phyloP scores from a whole-genome alignment of 2,888 invertebrate species.

The Platycnemis pennipes region DNA sequence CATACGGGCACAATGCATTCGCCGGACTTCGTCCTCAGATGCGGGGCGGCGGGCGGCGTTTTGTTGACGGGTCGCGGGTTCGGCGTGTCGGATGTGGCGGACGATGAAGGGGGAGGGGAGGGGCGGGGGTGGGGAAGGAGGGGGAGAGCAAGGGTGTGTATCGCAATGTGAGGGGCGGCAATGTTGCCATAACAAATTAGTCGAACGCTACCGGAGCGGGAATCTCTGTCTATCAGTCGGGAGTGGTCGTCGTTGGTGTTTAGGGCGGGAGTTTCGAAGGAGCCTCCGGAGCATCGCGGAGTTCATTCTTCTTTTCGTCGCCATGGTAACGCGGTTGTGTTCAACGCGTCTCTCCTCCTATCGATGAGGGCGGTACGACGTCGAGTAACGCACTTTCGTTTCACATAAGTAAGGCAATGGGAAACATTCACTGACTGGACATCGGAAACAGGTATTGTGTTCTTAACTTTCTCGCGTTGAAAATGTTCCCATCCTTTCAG shows the following conservation, averaged over 20 bases:
- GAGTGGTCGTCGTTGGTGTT: background rate
- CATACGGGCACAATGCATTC: conserved; percentile 50
- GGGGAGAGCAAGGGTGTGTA: background rate
- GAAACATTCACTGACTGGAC: background rate
- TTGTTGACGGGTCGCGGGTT: background rate
- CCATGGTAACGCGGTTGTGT: background rate
- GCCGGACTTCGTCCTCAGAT: conserved; percentile 56
- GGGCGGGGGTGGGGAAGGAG: background rate
- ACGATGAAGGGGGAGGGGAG: background rate
- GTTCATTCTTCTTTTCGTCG: background rate
- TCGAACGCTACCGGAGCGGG: background rate
- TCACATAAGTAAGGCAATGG: background rate
- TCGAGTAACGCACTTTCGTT: background rate
- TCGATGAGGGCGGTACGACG: background rate
- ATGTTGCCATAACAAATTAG: conserved; percentile 11
- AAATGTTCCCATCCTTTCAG: too few relatives aligned
- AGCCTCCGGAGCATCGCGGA: background rate
- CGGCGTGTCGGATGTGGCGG: background rate
- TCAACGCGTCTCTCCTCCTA: background rate
- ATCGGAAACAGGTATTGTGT: background rate
- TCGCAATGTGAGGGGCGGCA: background rate
- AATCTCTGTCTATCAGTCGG: background rate
- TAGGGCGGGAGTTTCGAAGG: background rate
- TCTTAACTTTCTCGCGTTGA: too few relatives aligned
- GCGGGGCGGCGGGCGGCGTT: background rate